A percentile compares a stretch with the other conserved stretches of the same genome.
Evolutionary conservation across 2,797 vertebrate genomes (phyloP).

Genomic region (Malacoraja senta): DNA sequence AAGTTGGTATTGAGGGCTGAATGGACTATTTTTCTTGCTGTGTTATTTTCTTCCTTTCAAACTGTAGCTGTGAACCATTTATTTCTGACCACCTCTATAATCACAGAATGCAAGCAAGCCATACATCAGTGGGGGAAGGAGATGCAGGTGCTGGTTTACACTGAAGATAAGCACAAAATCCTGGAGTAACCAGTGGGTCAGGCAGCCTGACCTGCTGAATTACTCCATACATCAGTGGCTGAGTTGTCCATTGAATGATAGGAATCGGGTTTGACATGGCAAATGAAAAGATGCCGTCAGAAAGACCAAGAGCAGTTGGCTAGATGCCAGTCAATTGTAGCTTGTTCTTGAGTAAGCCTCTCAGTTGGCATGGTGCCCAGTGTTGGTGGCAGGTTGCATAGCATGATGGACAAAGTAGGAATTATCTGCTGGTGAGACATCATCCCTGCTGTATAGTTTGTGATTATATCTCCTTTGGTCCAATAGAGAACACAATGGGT

Average conservation of each 20-base stretch:
- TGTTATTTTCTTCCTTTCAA: background rate
- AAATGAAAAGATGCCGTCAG: background rate
- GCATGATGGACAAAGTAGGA: background rate
- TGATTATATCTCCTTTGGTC: background rate
- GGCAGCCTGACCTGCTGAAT: too few species aligned
- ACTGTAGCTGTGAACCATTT: background rate
- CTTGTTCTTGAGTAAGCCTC: background rate
- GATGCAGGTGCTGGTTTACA: too few species aligned
- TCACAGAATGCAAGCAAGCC: background rate
- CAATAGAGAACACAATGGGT: background rate
- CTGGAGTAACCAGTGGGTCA: too few species aligned
- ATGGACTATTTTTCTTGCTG: background rate
- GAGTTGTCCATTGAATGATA: background rate
- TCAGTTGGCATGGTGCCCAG: constrained; percentile 13
- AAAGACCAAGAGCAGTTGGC: constrained; percentile 17
- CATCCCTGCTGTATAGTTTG: background rate
- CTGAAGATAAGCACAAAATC: too few species aligned
- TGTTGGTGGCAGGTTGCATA: background rate
- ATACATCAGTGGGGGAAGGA: too few species aligned
- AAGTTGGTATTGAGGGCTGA: background rate
- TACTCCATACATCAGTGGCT: background rate
- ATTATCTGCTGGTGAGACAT: background rate
- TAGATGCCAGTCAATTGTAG: constrained; percentile 1
- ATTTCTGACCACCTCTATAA: background rate
- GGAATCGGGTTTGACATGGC: background rate